These are phyloP conservation scores for Cryptoblepharus egeriae DNA, from an alignment of 2,797 vertebrate genomes.

Conservation along the genomic window DNA sequence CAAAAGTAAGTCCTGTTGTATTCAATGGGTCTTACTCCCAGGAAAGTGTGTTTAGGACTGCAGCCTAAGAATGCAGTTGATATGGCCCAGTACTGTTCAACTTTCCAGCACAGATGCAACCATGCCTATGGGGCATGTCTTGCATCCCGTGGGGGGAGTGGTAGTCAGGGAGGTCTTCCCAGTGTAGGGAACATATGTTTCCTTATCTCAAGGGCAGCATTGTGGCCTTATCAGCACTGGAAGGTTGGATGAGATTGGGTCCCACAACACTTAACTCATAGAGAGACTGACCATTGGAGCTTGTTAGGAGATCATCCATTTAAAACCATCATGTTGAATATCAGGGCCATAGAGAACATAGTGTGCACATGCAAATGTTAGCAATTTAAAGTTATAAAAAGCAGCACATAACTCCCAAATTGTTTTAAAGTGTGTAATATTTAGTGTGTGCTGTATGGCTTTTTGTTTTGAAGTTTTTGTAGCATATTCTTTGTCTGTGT, in stretches of 20 bases:
- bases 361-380: slow-evolving; percentile 80
- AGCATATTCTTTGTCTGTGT: not conserved
- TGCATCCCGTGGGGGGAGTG: too few species aligned
- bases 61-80: slow-evolving; percentile 84
- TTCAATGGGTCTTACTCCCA: too few species aligned
- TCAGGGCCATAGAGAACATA: slow-evolving; percentile 65
- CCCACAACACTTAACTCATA: slow-evolving; percentile 82
- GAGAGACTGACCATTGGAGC: slow-evolving; percentile 81
- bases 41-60: too few species aligned
- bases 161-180: too few species aligned
- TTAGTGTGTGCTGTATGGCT: not conserved
- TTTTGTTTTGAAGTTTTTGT: not conserved
- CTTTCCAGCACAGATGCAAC: too few species aligned
- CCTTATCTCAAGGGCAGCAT: too few species aligned
- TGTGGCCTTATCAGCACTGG: too few species aligned
- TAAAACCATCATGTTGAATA: slow-evolving; percentile 72
- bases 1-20: too few species aligned
- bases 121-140: too few species aligned
- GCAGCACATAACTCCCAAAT: slow-evolving; percentile 45
- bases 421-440: slow-evolving; percentile 25
- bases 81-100: slow-evolving; percentile 32
- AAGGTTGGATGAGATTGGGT: too few species aligned
- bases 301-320: slow-evolving; percentile 94
- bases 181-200: too few species aligned
- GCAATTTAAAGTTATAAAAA: slow-evolving; percentile 79